Percentiles rank a stretch among this genome's conserved stretches.
Evolutionary conservation across 1,140 invertebrate species (phyloP).

Genomic region (Gryon sp.): DNA sequence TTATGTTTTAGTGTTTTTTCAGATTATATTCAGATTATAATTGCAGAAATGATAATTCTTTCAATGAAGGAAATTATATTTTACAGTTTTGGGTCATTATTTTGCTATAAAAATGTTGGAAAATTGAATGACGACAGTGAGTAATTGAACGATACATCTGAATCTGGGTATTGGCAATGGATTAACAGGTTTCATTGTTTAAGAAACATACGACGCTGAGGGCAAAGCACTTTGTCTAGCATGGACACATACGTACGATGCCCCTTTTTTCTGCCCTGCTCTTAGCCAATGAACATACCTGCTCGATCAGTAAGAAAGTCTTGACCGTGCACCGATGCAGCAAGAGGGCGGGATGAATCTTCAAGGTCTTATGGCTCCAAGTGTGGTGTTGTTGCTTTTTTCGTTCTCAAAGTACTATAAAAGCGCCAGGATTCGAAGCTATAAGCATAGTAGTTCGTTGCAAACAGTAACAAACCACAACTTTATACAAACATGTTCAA

Average conservation of each 20-base stretch:
- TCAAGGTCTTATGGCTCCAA: slow-evolving; percentile 62
- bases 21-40: too few relatives aligned
- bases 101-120: not conserved
- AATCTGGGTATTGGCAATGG: slow-evolving; percentile 9
- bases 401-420: slow-evolving; percentile 63
- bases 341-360: slow-evolving; percentile 62
- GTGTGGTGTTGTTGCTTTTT: slow-evolving; percentile 58
- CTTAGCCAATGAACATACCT: slow-evolving; percentile 66
- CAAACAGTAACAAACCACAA: slow-evolving; percentile 73
- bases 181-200: slow-evolving; percentile 61
- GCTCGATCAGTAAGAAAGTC: slow-evolving; percentile 52
- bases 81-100: too few relatives aligned
- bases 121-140: slow-evolving; percentile 8
- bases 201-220: slow-evolving; percentile 40
- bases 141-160: slow-evolving; percentile 22
- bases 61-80: too few relatives aligned
- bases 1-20: too few relatives aligned
- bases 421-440: slow-evolving; percentile 65
- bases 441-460: slow-evolving; percentile 75
- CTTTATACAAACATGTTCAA: slow-evolving; percentile 72
- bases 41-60: too few relatives aligned
- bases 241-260: slow-evolving; percentile 44
- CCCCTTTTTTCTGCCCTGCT: slow-evolving; percentile 64
- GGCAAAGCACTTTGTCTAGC: slow-evolving; percentile 59
- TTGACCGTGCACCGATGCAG: slow-evolving; percentile 57